phyloP scores from a whole-genome alignment of 2,797 vertebrate genomes.

The Ceyx erithaca region DNA sequence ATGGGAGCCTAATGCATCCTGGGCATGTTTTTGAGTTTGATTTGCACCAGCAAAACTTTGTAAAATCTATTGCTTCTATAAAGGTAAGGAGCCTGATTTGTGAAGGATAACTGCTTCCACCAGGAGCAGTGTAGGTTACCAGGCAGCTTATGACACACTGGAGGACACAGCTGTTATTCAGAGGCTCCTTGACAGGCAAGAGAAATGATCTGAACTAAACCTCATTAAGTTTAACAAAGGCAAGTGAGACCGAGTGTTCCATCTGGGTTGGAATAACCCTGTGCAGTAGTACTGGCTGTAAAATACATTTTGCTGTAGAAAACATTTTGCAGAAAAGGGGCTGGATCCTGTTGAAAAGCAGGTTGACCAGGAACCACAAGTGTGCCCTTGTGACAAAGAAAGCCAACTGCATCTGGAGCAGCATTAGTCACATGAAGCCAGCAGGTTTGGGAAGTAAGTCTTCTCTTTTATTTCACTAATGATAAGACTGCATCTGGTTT shows the following conservation, averaged over 20 bases:
- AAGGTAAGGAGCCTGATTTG: background rate
- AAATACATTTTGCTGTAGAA: background rate
- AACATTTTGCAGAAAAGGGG: background rate
- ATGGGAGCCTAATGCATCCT: background rate
- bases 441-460: background rate
- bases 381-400: background rate
- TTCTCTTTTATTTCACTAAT: background rate
- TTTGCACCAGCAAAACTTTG: background rate
- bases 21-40: too few species aligned
- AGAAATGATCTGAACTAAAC: background rate
- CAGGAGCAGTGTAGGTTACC: background rate
- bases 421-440: background rate
- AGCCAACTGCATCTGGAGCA: background rate
- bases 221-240: background rate
- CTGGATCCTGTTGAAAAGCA: background rate
- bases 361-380: background rate
- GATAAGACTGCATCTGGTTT: background rate
- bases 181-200: background rate
- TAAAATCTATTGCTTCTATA: background rate
- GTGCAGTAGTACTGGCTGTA: background rate
- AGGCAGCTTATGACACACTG: background rate
- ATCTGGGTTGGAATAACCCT: background rate
- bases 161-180: background rate
- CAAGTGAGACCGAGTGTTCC: background rate
- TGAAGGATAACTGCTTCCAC: background rate